Conservation (phyloP, 2,113 vertebrate genomes). For the Amblyopsis rosae region DNA sequence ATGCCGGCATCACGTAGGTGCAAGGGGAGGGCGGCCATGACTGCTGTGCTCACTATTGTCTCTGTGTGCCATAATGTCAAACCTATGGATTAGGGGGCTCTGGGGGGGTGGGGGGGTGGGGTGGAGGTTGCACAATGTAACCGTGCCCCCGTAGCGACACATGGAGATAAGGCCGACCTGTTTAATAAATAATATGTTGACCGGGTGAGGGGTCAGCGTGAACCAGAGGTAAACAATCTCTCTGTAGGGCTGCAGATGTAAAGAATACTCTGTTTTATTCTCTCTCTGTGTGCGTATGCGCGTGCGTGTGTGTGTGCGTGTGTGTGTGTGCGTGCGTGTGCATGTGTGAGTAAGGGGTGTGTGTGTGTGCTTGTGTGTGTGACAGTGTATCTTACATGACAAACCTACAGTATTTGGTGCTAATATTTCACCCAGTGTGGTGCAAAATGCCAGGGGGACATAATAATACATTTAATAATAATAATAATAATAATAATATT, state of each 20-base stretch:
- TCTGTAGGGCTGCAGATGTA: not conserved
- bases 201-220: not conserved
- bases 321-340: not conserved
- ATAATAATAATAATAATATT: no score
- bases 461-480: no score
- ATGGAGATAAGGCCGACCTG: conserved; percentile 46
- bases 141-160: conserved; percentile 36
- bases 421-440: no score
- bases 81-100: conserved; percentile 53
- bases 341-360: not conserved
- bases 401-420: no score
- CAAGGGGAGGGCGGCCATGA: conserved; percentile 34
- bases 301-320: not conserved
- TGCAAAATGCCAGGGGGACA: no score
- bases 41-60: conserved; percentile 56
- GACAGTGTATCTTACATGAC: no score
- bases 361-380: not conserved
- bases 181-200: conserved; percentile 60
- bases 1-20: conserved; percentile 56
- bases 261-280: not conserved
- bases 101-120: conserved; percentile 38
- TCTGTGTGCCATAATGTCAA: conserved; percentile 42
- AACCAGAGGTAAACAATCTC: not conserved
- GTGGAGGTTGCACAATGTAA: conserved; percentile 55
- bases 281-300: not conserved